A percentile compares a stretch with the other conserved stretches of the same genome.
These are phyloP conservation scores for Palythoa grandiflora DNA, from an alignment of 92 coral and sea anemone species.

Conservation along the genomic window DNA sequence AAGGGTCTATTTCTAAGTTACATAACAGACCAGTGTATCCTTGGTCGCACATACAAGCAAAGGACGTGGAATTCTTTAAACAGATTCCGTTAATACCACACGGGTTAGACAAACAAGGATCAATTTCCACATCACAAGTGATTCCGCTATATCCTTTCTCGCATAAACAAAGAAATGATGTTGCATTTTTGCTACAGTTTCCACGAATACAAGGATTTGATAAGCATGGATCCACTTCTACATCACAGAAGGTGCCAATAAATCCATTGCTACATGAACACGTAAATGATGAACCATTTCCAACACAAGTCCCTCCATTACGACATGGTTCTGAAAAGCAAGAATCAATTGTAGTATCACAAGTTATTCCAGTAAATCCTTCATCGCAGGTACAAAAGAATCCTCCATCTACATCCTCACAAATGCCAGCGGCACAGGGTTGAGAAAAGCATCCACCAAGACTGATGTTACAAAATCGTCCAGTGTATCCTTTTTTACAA, in stretches of 20 bases:
- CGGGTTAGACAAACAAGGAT: slow-evolving; percentile 77
- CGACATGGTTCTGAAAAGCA: slow-evolving; percentile 71
- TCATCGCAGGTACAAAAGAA: slow-evolving; percentile 76
- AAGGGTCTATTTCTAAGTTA: slow-evolving; percentile 56
- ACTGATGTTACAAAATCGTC: slow-evolving; percentile 66
- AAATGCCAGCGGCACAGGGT: slow-evolving; percentile 79
- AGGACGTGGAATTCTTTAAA: slow-evolving; percentile 42
- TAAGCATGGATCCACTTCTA: slow-evolving; percentile 71
- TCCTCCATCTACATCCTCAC: slow-evolving; percentile 58
- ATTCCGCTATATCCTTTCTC: slow-evolving; percentile 72
- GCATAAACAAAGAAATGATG: slow-evolving; percentile 76
- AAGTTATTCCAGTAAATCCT: slow-evolving; percentile 77
- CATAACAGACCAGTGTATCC: slow-evolving; percentile 76
- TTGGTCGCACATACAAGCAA: slow-evolving; percentile 64
- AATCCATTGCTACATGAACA: slow-evolving; percentile 77
- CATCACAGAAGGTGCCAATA: slow-evolving; percentile 78
- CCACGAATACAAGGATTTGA: slow-evolving; percentile 84
- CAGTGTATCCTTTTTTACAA: slow-evolving; percentile 68
- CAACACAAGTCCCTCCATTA: slow-evolving; percentile 70
- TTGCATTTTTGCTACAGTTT: slow-evolving; percentile 60
- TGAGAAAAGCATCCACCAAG: slow-evolving; percentile 60
- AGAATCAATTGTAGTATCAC: slow-evolving; percentile 64
- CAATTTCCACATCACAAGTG: slow-evolving; percentile 58
- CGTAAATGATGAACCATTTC: slow-evolving; percentile 50
- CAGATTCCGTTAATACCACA: slow-evolving; percentile 75